Base-by-base conservation (phyloP, 2,888 invertebrate genomes). In the Listrodromus nycthemerus region DNA sequence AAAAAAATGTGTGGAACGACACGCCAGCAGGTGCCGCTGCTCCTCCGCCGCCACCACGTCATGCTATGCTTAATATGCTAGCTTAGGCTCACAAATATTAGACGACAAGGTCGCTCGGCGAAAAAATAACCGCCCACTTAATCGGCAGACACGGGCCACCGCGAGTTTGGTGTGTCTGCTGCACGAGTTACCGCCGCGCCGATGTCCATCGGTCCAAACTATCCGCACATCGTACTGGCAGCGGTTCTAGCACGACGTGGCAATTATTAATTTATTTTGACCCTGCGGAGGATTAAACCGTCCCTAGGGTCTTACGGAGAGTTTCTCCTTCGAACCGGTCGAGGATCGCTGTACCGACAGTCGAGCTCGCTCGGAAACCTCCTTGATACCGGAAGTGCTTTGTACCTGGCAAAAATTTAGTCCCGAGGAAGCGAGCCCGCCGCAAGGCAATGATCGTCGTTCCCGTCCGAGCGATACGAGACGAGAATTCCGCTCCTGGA, bases 61-160 rank as follows among this genome's bases (percentile, higher is more conserved):
- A 66, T 67, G 73, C 75, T 83, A 80, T 79, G 80, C 76, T 65
- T 78, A 75, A 84, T 74, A 16, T 63, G 73, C 58, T 50, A 61
- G 33, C 48, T 41, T 73, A 45, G 45, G 50, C 37, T 65, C 24
- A 45, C 70, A 61, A 69, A 80, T 77, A 80, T 80, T 70, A 41
- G 55, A 61, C 52, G 71, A 58, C 84, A 81, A 86, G 84, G 84
- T 83, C 84, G 73, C 37, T 55, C 70, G 21, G 52, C 66, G 55
- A 83, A 82, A 74, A 86, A 82, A 80, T 78, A 84, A 80, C 80
- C 82, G 79, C 77, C 85, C 80, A 85, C 81, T 58, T 80, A 80
- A 80, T 78, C 70, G 71, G 16, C 69, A 52, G 55, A 78, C 61
- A 48, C 65, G 67, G 30, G 63, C 48, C 58, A n/a, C 58, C 37